Evolutionary conservation across 2,797 vertebrate genomes (phyloP).

Genomic region (Gymnothorax javanicus): DNA sequence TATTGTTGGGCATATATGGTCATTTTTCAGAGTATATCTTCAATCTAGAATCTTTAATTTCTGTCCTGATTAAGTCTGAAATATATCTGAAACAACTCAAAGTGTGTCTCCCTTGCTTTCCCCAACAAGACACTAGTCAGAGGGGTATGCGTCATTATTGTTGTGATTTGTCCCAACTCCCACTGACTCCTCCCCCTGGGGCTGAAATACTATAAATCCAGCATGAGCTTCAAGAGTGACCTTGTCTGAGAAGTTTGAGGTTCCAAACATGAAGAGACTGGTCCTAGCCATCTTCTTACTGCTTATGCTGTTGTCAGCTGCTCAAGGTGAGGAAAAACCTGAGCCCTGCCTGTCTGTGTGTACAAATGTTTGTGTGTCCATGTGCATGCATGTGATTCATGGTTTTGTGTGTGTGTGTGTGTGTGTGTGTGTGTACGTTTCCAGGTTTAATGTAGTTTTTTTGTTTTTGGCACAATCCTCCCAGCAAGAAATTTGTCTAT

Average conservation of each 20-base stretch:
- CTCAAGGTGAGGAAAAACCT: conserved; percentile 64
- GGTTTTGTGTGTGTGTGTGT: conserved; percentile 33
- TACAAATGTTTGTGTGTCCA: conserved; percentile 4
- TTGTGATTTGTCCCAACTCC: conserved; percentile 62
- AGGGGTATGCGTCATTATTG: conserved; percentile 54
- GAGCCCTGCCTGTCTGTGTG: conserved; percentile 36
- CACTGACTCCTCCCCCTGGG: conserved; percentile 64
- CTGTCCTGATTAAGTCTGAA: conserved; percentile 34
- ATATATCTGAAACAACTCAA: conserved; percentile 34
- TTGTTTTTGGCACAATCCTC: not conserved
- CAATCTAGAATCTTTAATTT: conserved; percentile 24
- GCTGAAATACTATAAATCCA: conserved; percentile 72
- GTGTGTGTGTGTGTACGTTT: conserved; percentile 34
- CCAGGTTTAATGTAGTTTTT: not conserved
- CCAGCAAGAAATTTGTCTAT: not conserved
- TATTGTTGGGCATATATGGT: not conserved
- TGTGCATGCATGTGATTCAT: conserved; percentile 37
- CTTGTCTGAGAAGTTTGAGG: conserved; percentile 59
- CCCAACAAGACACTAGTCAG: conserved; percentile 49
- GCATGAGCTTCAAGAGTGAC: conserved; percentile 56
- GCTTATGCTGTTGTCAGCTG: conserved; percentile 67
- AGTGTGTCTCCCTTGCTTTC: conserved; percentile 40
- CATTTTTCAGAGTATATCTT: not conserved
- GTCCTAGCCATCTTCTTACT: conserved; percentile 67
- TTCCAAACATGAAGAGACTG: conserved; percentile 69